phyloP scores from a whole-genome alignment of 2,888 invertebrate species.

The Papilio gigon region DNA sequence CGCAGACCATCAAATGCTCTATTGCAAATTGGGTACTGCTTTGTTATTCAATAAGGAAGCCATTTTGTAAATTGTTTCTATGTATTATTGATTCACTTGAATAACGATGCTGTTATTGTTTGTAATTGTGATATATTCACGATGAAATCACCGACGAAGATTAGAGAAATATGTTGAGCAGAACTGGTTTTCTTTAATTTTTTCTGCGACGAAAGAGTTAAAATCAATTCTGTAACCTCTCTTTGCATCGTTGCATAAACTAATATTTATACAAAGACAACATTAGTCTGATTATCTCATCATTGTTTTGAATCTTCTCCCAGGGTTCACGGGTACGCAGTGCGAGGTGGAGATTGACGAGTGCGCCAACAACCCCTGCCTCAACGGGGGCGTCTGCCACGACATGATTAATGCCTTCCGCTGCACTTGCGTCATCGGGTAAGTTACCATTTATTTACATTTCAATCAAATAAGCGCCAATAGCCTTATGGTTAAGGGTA shows the following conservation, averaged over 20 bases:
- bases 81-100: not conserved
- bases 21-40: conserved; percentile 29
- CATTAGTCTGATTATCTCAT: too few species aligned
- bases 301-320: conserved; percentile 45
- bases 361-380: conserved; percentile 92
- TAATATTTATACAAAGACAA: too few species aligned
- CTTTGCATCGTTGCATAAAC: too few species aligned
- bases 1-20: conserved; percentile 17
- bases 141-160: too few species aligned
- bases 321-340: conserved; percentile 94
- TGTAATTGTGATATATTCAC: not conserved
- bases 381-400: conserved; percentile 92
- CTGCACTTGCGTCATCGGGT: conserved; percentile 93
- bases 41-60: conserved; percentile 26
- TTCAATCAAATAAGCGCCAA: too few species aligned
- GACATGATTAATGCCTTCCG: conserved; percentile 94
- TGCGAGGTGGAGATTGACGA: conserved; percentile 96
- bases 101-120: not conserved
- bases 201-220: too few species aligned
- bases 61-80: conserved; percentile 13
- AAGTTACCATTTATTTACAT: conserved; percentile 50
- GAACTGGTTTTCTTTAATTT: too few species aligned
- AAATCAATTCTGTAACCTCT: too few species aligned
- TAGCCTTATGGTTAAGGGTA: too few species aligned
- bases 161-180: too few species aligned